Percentiles rank a stretch among this genome's conserved stretches.
Evolutionary conservation across 2,888 invertebrate species (phyloP).

Genomic region (Mylabris sibirica): DNA sequence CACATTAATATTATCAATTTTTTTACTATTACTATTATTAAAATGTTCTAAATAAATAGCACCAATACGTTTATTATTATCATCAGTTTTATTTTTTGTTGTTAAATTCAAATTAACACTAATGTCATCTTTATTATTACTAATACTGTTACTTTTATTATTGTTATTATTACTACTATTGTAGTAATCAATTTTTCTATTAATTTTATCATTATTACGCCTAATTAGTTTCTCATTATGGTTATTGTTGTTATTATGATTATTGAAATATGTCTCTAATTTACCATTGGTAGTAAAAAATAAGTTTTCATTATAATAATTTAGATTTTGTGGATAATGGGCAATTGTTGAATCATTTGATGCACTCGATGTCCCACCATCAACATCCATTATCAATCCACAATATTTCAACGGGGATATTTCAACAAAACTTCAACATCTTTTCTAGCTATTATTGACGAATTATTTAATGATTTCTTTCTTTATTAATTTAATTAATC

Average conservation of each 20-base stretch:
- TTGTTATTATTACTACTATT: conserved; percentile 9
- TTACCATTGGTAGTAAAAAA: conserved; percentile 52
- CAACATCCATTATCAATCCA: conserved; percentile 48
- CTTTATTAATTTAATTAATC: background rate
- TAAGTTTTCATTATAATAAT: conserved; percentile 54
- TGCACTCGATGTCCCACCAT: conserved; percentile 51
- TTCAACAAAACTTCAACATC: background rate
- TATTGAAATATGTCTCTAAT: conserved; percentile 49
- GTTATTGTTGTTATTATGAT: conserved; percentile 20
- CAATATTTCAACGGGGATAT: background rate
- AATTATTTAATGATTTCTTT: no score
- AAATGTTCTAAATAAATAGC: conserved; percentile 38
- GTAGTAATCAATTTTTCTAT: conserved; percentile 47
- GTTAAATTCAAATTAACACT: conserved; percentile 27
- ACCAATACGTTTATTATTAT: conserved; percentile 35
- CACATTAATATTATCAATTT: conserved; percentile 40
- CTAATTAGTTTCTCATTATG: conserved; percentile 44
- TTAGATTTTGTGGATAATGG: conserved; percentile 47
- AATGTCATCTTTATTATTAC: conserved; percentile 40
- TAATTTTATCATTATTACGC: conserved; percentile 36
- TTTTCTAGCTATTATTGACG: no score
- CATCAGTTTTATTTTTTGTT: conserved; percentile 39
- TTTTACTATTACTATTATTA: conserved; percentile 42
- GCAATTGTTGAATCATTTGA: conserved; percentile 57
- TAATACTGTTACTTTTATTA: conserved; percentile 8